Evolutionary conservation across 2,797 vertebrate genomes (phyloP), one percentile per base, ranked within the genome.

Genomic region (Tiaroga cobitis): DNA sequence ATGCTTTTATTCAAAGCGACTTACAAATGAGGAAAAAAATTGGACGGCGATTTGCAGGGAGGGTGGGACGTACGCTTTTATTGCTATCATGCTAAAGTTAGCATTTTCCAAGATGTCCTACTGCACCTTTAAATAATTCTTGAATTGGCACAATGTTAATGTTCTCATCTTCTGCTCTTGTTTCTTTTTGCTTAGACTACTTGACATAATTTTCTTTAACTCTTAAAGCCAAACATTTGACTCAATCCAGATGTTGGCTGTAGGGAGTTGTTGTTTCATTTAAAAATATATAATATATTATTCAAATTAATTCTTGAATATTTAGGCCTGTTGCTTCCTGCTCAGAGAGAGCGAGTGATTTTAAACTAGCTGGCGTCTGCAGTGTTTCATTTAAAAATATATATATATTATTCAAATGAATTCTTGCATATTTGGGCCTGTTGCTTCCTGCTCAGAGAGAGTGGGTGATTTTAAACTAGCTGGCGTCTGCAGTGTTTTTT

Each of bases 401-500:
- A 41, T 9, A 29, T 11, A 16, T 49, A 59, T 21, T 9, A 51
- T 43, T 46, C 16, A 9, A 18, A 51, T 34, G 13, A 34, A 54
- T 54, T 76, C 26, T 29, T 61, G 29, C 26, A 16, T 81, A 13
- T 56, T 70, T 37, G 1, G 24, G n/a, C 8, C 21, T 18, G 37
- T 39, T 10, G 9, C n/a, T 72, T 49, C 4, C 34, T 56, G 32
- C 8, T 41, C 21, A 19, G 15, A 63, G 59, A 59, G 11, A 18
- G 3, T 5, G 67, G 56, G 15, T 4, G 4, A 41, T 56, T 51
- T 29, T 5, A 26, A 32, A 79, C 37, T 69, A 77, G 76, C 76
- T 61, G 65, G 37, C 26, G 24, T 79, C 74, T 78, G 82, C 82
- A 43, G 63, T 78, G 39, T 41, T 69, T 84, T 56, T 78, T 37